Evolutionary conservation across 2,113 vertebrate genomes (phyloP).

Genomic region (Daphoenositta chrysoptera): DNA sequence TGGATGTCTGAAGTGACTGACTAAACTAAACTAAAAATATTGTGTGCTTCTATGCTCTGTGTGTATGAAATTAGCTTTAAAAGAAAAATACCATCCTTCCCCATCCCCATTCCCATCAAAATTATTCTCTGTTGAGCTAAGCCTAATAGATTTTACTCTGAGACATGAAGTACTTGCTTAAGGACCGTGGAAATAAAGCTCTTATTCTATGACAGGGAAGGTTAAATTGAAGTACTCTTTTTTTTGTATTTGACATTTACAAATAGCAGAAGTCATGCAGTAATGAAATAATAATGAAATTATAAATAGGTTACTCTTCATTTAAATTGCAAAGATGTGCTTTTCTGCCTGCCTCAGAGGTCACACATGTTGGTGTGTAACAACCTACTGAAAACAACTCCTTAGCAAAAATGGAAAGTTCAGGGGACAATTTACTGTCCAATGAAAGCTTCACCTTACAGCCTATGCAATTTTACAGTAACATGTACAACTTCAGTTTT

Average conservation of each 20-base stretch:
- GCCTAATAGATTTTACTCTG: neutral
- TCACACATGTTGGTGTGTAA: neutral
- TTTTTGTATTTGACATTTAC: slow-evolving; percentile 19
- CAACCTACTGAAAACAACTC: neutral
- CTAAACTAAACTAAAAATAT: neutral
- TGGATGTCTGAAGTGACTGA: neutral
- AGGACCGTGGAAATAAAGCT: neutral
- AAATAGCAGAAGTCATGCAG: slow-evolving; percentile 23
- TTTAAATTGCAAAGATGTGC: slow-evolving; percentile 55
- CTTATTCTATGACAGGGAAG: slow-evolving; percentile 15
- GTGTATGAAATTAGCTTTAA: neutral
- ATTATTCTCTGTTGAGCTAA: neutral
- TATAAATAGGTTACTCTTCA: slow-evolving; percentile 48
- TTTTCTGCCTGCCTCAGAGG: slow-evolving; percentile 24
- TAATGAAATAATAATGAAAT: slow-evolving; percentile 57
- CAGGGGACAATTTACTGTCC: neutral
- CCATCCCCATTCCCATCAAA: neutral
- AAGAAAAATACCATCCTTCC: neutral
- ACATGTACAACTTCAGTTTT: neutral
- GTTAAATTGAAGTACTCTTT: slow-evolving; percentile 1
- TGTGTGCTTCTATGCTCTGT: neutral
- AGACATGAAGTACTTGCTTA: neutral
- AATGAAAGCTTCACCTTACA: neutral
- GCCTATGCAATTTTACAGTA: neutral
- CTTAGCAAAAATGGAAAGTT: neutral